A percentile compares a stretch with the other conserved stretches of the same genome.
Evolutionary conservation across 2,113 vertebrate species (phyloP).

Genomic region (Calypte anna): DNA sequence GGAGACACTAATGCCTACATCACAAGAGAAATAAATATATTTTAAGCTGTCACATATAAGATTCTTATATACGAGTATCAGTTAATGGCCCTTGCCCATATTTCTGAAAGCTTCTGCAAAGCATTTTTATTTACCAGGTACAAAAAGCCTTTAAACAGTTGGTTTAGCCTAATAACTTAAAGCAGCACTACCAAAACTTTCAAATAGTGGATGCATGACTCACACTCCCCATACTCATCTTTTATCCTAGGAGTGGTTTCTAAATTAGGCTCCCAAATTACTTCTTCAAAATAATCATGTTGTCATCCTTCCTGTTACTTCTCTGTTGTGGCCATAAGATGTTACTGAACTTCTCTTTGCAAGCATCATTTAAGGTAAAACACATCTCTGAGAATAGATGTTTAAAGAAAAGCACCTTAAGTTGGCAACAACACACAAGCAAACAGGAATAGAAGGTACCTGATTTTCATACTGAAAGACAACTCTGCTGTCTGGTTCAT

Average conservation of each 20-base stretch:
- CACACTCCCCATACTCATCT: not conserved
- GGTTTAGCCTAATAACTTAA: not conserved
- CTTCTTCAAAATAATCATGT: not conserved
- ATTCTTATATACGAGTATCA: not conserved
- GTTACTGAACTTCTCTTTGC: not conserved
- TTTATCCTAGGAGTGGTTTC: not conserved
- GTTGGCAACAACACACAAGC: not conserved
- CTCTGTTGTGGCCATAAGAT: not conserved
- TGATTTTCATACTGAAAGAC: not conserved
- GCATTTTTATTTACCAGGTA: not conserved
- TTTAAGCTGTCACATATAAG: not conserved
- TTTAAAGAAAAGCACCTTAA: not conserved
- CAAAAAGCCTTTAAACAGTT: not conserved
- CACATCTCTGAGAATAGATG: not conserved
- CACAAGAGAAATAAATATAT: not conserved
- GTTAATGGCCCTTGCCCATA: not conserved
- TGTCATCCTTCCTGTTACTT: slow-evolving; percentile 13
- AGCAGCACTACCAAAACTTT: not conserved
- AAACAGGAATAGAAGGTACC: not conserved
- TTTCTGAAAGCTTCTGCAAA: not conserved
- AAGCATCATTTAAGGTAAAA: not conserved
- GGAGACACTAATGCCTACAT: not conserved
- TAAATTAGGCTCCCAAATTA: not conserved
- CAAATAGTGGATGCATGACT: not conserved
- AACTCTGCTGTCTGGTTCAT: not conserved